Conservation (phyloP, 1,140 invertebrate species). For the Saccostrea cuccullata region DNA sequence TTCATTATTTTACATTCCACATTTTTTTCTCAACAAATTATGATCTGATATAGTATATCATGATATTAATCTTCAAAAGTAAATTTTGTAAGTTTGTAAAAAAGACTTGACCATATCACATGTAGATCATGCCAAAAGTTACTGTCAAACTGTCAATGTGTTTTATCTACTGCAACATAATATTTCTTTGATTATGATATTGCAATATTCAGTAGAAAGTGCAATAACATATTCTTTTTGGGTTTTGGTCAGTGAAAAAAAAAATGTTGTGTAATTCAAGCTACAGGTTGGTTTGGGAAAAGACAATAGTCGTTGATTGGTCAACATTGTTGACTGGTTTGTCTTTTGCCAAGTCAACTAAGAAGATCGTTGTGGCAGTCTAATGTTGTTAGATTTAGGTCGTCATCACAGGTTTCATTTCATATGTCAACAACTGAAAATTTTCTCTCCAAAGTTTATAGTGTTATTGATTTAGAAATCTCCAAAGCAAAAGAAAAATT, state of each 20-base stretch:
- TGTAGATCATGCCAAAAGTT: constrained; percentile 25
- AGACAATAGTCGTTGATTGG: background rate
- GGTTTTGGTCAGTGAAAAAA: constrained; percentile 2
- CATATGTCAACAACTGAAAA: background rate
- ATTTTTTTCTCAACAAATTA: background rate
- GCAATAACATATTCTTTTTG: background rate
- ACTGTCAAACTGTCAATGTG: constrained; percentile 11
- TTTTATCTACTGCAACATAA: constrained; percentile 19
- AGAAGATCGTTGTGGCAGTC: background rate
- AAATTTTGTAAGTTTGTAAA: constrained; percentile 12
- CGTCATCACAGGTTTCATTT: constrained; percentile 25
- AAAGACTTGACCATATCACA: constrained; percentile 5
- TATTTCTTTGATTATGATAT: background rate
- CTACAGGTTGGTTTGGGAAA: constrained; percentile 20
- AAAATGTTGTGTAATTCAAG: constrained; percentile 4
- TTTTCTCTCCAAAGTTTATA: background rate
- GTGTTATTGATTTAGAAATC: background rate
- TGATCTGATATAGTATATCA: background rate
- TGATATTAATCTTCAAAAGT: background rate
- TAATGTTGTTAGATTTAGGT: background rate
- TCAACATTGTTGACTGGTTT: background rate
- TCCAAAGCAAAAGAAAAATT: background rate
- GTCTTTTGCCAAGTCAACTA: constrained; percentile 9
- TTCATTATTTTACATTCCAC: background rate
- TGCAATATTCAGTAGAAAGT: background rate